Conservation (phyloP, 2,797 vertebrate species). For the Acridotheres tristis region DNA sequence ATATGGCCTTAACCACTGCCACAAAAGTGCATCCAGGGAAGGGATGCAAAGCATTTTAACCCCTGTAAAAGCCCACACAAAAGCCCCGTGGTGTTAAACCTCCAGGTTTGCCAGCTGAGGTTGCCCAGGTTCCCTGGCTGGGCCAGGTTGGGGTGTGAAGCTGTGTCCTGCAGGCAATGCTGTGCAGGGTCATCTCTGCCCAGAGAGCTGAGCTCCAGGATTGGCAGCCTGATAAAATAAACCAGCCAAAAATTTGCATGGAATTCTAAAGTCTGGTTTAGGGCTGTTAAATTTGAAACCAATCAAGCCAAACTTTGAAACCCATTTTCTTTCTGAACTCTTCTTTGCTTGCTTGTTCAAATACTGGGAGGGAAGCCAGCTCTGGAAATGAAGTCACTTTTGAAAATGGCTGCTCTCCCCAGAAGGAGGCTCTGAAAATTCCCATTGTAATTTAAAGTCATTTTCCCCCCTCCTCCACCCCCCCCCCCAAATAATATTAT, state of each 20-base stretch:
- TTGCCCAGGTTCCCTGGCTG: background rate
- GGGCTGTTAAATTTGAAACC: background rate
- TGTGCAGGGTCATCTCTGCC: background rate
- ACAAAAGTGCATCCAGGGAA: background rate
- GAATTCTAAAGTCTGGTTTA: background rate
- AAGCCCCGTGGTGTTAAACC: background rate
- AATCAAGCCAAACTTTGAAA: background rate
- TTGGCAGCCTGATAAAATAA: background rate
- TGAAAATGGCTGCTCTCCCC: conserved; percentile 29
- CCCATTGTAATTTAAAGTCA: conserved; percentile 53
- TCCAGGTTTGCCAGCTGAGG: background rate
- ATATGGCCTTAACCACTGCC: accelerated
- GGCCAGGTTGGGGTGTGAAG: background rate
- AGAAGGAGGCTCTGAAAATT: conserved; percentile 38
- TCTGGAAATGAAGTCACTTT: conserved; percentile 64
- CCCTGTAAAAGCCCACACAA: background rate
- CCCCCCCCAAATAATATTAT: background rate
- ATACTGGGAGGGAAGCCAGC: conserved; percentile 55
- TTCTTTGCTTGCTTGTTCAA: conserved; percentile 33
- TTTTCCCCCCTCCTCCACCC: background rate
- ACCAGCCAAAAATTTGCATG: background rate
- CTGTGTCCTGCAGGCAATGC: background rate
- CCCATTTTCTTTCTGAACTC: background rate
- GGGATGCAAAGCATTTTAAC: background rate
- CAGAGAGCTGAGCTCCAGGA: background rate